phyloP scores from a whole-genome alignment of 2,797 vertebrate genomes.

The Peromyscus aztecus region DNA sequence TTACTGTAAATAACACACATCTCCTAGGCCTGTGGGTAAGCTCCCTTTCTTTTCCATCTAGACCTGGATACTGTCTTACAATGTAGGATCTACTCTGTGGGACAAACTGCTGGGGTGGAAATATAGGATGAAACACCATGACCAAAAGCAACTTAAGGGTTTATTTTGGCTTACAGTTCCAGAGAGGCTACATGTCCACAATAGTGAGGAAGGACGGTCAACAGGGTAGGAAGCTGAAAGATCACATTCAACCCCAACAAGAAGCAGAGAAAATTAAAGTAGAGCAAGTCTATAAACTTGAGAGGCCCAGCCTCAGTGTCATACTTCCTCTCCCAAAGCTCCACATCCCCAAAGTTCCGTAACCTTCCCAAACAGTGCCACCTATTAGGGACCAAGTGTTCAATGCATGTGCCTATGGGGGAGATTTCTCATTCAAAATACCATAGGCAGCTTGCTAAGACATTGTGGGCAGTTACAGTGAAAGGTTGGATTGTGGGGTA shows the following conservation, averaged over 20 bases:
- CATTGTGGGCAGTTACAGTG: conserved; percentile 21
- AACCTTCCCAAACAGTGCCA: not conserved
- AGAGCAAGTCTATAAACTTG: not conserved
- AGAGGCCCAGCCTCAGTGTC: not conserved
- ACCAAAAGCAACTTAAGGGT: not conserved
- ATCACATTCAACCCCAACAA: not conserved
- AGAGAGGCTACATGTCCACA: not conserved
- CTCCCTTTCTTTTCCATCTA: not conserved
- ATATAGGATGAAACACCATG: not conserved
- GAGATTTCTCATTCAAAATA: not conserved
- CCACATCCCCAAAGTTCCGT: not conserved
- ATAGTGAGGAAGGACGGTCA: not conserved
- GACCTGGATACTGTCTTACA: not conserved
- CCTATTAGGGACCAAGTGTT: not conserved
- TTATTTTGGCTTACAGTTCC: not conserved
- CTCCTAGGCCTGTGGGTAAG: not conserved
- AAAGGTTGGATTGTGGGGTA: conserved; percentile 57
- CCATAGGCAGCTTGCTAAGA: not conserved
- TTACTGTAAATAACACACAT: conserved; percentile 14
- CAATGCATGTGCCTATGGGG: not conserved
- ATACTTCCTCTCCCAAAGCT: not conserved
- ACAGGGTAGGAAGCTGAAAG: not conserved
- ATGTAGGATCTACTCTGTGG: not conserved
- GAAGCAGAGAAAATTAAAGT: not conserved
- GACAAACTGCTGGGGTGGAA: not conserved